Percentiles rank a stretch among this genome's conserved stretches.
Conservation (phyloP, 2,888 invertebrate species). For the Xanthia togata region DNA sequence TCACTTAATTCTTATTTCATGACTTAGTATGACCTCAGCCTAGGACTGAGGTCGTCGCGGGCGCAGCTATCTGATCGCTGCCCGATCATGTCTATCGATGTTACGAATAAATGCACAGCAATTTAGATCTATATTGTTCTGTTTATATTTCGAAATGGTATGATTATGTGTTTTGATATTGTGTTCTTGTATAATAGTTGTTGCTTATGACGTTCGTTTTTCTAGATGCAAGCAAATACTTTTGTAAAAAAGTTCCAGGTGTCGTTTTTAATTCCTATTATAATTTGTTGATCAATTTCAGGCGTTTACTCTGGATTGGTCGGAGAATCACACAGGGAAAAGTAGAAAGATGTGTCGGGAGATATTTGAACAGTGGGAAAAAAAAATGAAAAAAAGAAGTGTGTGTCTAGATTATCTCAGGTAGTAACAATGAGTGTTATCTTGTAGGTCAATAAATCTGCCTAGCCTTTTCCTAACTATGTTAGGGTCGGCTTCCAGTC, state of each 20-base stretch:
- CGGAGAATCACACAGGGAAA: no score
- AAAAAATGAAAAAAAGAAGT: no score
- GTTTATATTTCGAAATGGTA: constrained; percentile 60
- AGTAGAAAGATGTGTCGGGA: no score
- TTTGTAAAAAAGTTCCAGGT: not conserved
- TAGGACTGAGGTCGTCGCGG: constrained; percentile 76
- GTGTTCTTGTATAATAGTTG: constrained; percentile 33
- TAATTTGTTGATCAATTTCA: not conserved
- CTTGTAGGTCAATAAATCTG: not conserved
- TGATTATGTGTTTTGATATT: constrained; percentile 45
- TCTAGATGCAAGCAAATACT: not conserved
- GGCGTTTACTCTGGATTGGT: no score
- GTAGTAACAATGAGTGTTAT: not conserved
- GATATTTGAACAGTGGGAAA: no score
- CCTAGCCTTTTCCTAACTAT: no score
- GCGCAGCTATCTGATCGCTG: constrained; percentile 79
- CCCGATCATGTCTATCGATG: constrained; percentile 79
- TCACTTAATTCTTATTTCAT: constrained; percentile 83
- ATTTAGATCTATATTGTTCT: constrained; percentile 64
- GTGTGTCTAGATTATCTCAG: no score
- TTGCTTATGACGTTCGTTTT: not conserved
- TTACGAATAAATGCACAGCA: constrained; percentile 70
- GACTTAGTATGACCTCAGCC: constrained; percentile 81
- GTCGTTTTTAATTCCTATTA: not conserved
- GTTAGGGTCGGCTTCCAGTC: no score